Evolutionary conservation across 1,140 invertebrate genomes (phyloP), one percentile per base, ranked within the genome.

Genomic region (Euwallacea fornicatus): DNA sequence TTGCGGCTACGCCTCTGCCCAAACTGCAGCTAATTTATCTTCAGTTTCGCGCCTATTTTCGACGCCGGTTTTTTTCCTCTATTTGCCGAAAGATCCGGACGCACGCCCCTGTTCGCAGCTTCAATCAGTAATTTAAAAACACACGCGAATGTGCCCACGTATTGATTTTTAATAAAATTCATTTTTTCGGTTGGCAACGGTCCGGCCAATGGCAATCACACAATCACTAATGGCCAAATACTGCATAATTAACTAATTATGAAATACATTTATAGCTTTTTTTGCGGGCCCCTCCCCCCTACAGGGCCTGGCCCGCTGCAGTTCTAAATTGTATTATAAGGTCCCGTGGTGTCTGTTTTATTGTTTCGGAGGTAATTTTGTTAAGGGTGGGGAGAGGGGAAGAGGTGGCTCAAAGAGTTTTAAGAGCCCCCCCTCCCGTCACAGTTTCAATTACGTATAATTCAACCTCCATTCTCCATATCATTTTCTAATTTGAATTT

Each of bases 91-190:
- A 21, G 61, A 50, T 44, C 43, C 9, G 42, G 43, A 58, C 21
- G 66, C 63, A 55, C 65, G 62, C 71, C 58, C n/a, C 16, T 69
- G 67, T 11, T 13, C 61, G 33, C 53, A 53, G 78, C 77, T 79
- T 78, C 77, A 79, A 79, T 78, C 77, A 76, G 78, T 78, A 79
- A 79, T 79, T 79, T 79, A 78, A 79, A 79, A 79, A 79, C 78
- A 78, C 76, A 78, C 77, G 77, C 78, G 78, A 79, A 76, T 79
- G 77, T 79, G 72, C 69, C 61, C 69, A 44, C 59, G 78, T 79
- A 79, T 79, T 79, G 78, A 79, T 79, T 79, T 79, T 79, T 79
- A 79, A 79, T 79, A 79, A 79, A 79, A 79, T 79, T 79, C 78
- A 79, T 79, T 79, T 79, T 79, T 79, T 79, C 77, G 76, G 78